These are phyloP conservation scores for Antheraea yamamai DNA, from an alignment of 2,888 invertebrate species.

Conservation along the genomic window DNA sequence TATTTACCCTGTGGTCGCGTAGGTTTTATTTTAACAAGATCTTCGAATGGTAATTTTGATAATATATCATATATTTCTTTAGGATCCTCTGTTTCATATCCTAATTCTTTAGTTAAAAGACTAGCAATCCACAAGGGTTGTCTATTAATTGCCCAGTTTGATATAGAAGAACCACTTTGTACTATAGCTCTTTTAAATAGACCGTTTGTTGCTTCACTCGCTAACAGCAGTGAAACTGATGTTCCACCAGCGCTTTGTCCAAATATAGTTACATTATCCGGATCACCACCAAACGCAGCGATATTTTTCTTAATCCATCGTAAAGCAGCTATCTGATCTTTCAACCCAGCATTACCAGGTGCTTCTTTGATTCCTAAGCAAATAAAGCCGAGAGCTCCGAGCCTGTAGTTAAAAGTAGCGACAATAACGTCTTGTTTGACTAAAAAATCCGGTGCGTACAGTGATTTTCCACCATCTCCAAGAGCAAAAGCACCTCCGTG, in stretches of 20 bases:
- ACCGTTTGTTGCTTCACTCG: conserved; percentile 57
- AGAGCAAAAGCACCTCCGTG: conserved; percentile 71
- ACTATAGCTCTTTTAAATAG: conserved; percentile 66
- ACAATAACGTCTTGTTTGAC: conserved; percentile 64
- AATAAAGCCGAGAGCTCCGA: conserved; percentile 66
- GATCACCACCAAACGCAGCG: conserved; percentile 70
- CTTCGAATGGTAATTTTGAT: conserved; percentile 47
- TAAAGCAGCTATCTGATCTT: conserved; percentile 73
- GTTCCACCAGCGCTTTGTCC: conserved; percentile 73
- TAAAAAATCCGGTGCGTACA: conserved; percentile 67
- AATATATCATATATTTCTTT: conserved; percentile 63
- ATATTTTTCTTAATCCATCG: conserved; percentile 73
- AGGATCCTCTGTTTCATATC: conserved; percentile 58
- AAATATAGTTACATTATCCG: conserved; percentile 68
- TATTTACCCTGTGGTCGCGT: conserved; percentile 58
- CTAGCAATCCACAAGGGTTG: conserved; percentile 63
- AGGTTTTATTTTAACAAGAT: conserved; percentile 49
- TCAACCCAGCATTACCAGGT: conserved; percentile 72
- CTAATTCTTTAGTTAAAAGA: conserved; percentile 60
- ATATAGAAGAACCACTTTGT: conserved; percentile 65
- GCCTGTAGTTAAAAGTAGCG: conserved; percentile 72
- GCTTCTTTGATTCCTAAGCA: conserved; percentile 71
- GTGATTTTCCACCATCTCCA: conserved; percentile 65
- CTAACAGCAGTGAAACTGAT: conserved; percentile 57
- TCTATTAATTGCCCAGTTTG: conserved; percentile 68